Base-by-base conservation (phyloP, 2,797 vertebrate species). In the Podargus strigoides region DNA sequence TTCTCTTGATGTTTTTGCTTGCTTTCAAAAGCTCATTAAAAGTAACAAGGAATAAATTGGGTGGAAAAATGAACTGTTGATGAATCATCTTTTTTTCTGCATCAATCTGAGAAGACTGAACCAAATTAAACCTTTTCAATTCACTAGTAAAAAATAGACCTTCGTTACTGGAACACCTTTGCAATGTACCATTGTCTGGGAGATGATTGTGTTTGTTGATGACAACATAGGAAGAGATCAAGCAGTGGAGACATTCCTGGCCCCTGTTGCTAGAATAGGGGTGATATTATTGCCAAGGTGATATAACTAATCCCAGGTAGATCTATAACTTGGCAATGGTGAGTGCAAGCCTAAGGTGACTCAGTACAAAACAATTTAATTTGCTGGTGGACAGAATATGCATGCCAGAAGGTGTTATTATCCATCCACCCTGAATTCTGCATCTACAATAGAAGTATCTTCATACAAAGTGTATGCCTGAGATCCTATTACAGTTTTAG, bases 1-100 rank as follows among this genome's bases (percentile, higher is more conserved):
- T 67, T 28, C 3, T 52, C 84, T 66, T 66, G 63, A 75, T 85
- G 50, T 34, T 94, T 94, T 70, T 83, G 26, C 74, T 94, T 85
- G 41, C 64, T 94, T 74, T 95, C 44, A 64, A 83, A 92, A 94
- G 78, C 76, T 95, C 84, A 85, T 93, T 89, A 73, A 74, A 90
- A 70, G 59, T 59, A 78, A 89, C 42, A 78, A 90, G 68, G 56
- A 95, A 64, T 32, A 88, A 95, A 96, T 39, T 85, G 53, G 22
- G 62, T 94, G 63, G 64, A 68, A 94, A 84, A 96, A 85, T 1
- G 70, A 90, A 85, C 49, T 37, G 26, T 27, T 64, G 87, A 68
- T 77, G 89, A 93, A 87, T 90, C 70, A 85, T 60, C 66, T 52
- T 67, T 95, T n/a, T 94, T 93, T 67, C 26, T 59, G 23, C 58